Percentiles rank a stretch among this genome's conserved stretches.
Evolutionary conservation across 2,888 invertebrate species (phyloP).

Genomic region (Cheilosia vernalis): DNA sequence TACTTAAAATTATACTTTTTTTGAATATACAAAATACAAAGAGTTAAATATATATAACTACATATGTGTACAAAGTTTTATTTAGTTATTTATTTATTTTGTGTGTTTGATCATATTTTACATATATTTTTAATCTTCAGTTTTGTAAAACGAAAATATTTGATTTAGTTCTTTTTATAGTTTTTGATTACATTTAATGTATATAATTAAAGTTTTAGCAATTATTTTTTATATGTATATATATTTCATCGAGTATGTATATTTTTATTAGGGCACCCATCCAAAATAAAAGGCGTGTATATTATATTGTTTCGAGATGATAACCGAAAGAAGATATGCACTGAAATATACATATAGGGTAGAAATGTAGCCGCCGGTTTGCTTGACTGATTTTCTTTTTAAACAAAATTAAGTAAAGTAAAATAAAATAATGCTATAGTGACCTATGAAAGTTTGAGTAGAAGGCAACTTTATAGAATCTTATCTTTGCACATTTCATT

Average conservation of each 20-base stretch:
- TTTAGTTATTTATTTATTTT: conserved; percentile 54
- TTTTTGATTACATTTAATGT: conserved; percentile 36
- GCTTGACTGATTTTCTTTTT: background rate
- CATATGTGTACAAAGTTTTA: conserved; percentile 68
- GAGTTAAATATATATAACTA: conserved; percentile 54
- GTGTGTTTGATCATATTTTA: conserved; percentile 49
- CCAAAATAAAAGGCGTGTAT: conserved; percentile 31
- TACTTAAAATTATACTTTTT: conserved; percentile 58
- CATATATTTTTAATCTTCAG: background rate
- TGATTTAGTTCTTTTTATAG: conserved; percentile 14
- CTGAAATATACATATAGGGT: conserved; percentile 26
- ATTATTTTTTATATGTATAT: conserved; percentile 16
- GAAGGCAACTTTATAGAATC: background rate
- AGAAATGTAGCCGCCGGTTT: conserved; percentile 4
- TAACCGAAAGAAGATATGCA: conserved; percentile 26
- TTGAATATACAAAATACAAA: conserved; percentile 36
- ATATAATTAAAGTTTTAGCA: conserved; percentile 54
- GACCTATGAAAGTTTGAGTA: background rate
- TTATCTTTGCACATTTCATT: conserved; percentile 1
- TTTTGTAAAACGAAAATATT: conserved; percentile 13
- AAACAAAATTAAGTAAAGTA: background rate
- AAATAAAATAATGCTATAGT: background rate
- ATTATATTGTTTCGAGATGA: conserved; percentile 3
- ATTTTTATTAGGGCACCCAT: conserved; percentile 68
- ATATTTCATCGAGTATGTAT: conserved; percentile 34